Evolutionary conservation across 2,113 vertebrate species (phyloP).

Genomic region (Camelus dromedarius): DNA sequence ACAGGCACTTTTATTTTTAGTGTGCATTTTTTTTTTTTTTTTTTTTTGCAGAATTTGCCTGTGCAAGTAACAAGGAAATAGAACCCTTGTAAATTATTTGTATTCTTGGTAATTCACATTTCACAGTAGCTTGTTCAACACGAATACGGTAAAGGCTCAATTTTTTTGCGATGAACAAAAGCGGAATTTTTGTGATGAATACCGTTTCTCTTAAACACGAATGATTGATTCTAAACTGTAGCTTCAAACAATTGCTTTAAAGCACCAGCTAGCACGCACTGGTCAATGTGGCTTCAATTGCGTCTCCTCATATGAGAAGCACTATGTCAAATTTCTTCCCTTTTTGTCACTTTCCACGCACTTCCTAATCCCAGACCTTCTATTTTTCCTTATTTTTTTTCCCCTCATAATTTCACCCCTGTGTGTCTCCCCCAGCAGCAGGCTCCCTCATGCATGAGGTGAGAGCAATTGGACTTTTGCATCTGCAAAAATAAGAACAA

Average conservation of each 20-base stretch:
- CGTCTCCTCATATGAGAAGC: background rate
- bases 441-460: background rate
- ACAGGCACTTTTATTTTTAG: background rate
- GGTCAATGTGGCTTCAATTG: background rate
- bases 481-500: no score
- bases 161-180: slow-evolving; percentile 51
- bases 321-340: background rate
- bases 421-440: accelerated
- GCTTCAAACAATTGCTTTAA: background rate
- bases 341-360: background rate
- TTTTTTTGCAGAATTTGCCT: background rate
- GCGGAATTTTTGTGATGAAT: slow-evolving; percentile 8
- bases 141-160: slow-evolving; percentile 17
- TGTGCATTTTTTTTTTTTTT: background rate
- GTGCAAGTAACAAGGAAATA: background rate
- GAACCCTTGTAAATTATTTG: background rate
- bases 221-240: background rate
- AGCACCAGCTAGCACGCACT: background rate
- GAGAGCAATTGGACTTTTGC: background rate
- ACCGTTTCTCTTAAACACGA: background rate
- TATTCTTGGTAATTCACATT: slow-evolving; percentile 50
- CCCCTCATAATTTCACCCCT: accelerated
- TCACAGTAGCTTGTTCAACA: background rate
- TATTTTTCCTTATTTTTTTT: background rate
- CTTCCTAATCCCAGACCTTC: background rate